Evolutionary conservation across 2,113 vertebrate species (phyloP), one percentile per base, ranked within the genome.

Genomic region (Lucifuga dentata): DNA sequence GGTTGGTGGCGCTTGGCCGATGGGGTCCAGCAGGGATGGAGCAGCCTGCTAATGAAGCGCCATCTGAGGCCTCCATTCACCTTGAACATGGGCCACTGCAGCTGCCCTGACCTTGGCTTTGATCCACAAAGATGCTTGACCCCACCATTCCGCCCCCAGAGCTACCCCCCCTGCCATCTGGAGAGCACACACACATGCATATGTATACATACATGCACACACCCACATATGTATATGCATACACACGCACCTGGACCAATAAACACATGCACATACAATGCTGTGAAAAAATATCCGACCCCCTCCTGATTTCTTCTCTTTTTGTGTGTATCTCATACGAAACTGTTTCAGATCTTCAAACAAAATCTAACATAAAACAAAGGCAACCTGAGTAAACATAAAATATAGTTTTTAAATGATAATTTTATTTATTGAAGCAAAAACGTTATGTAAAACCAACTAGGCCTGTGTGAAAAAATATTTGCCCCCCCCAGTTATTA

Each of bases 61-160:
- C 92, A 93, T 93, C 90, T 93, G 91, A 92, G 91, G 83, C 85
- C 82, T 88, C 80, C 62, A 80, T 90, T 91, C 93, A 92, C 91
- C 92, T 93, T 93, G 92, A 94, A 91, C 91, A 84, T 92, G 91
- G 92, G 84, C 81, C 76, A 84, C 88, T 90, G 91, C 87, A 76
- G 86, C 87, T 89, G 89, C 86, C 89, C 92, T 93, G 91, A 93
- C 92, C 90, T 94, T 94, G 92, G 91, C 93, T 93, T 93, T 93
- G 92, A 92, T 93, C 92, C 87, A 83, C 82, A 85, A 90, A 91
- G 89, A 89, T 83, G 80, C 86, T 88, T 92, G 90, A 92, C 91
- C 89, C 90, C 77, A 80, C 81, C 74, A 85, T 90, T 90, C 86
- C n/a, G n/a, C n/a, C 90, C 91, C 78, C 63, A 81, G 73, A 80